Evolutionary conservation across 2,888 invertebrate genomes (phyloP).

Genomic region (Meandrusa payeni): DNA sequence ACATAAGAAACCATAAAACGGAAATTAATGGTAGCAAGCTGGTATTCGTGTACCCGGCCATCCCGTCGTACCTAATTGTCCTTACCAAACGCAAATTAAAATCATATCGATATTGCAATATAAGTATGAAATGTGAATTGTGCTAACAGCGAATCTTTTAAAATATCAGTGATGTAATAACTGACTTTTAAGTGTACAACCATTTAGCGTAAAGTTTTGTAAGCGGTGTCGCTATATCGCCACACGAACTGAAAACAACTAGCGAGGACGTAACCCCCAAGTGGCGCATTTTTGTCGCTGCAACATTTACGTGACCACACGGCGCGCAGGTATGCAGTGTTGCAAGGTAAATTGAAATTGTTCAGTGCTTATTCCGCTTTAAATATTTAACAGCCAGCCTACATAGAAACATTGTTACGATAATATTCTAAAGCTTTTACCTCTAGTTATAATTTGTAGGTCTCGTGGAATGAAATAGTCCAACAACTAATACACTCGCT

Average conservation of each 20-base stretch:
- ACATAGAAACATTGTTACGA: constrained; percentile 11
- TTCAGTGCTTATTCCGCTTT: constrained; percentile 32
- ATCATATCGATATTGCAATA: no score
- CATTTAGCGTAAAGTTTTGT: constrained; percentile 12
- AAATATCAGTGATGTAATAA: constrained; percentile 13
- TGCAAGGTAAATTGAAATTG: constrained; percentile 34
- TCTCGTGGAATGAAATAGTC: no score
- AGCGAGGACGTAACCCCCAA: constrained; percentile 30
- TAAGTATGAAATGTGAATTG: no score
- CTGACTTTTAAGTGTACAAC: constrained; percentile 18
- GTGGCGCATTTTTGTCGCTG: constrained; percentile 38
- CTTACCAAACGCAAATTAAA: no score
- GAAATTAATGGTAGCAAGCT: no score
- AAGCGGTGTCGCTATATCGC: constrained; percentile 13
- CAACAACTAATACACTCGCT: no score
- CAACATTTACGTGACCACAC: constrained; percentile 31
- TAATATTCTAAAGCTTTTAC: constrained; percentile 1
- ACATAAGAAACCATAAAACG: no score
- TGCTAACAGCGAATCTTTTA: no score
- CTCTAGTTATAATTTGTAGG: no score
- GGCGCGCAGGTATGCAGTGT: constrained; percentile 29
- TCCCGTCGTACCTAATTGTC: no score
- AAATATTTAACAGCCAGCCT: constrained; percentile 27
- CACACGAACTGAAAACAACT: constrained; percentile 9
- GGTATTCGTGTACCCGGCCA: no score